Percentiles rank a stretch among this genome's conserved stretches.
phyloP scores from a whole-genome alignment of 2,888 invertebrate genomes.

The Cosmopolites sordidus region DNA sequence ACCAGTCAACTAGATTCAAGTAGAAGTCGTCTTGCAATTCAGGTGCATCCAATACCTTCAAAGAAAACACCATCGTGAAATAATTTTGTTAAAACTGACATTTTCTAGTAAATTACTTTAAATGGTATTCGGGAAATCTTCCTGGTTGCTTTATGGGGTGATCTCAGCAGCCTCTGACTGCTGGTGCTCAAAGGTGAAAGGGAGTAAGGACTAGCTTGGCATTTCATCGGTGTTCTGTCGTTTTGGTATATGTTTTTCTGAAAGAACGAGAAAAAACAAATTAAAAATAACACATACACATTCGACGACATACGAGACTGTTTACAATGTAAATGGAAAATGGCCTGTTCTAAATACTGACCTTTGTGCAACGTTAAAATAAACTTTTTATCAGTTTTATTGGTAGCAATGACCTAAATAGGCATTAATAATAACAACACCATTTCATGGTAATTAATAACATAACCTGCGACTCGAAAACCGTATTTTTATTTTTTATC shows the following conservation, averaged over 20 bases:
- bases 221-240: conserved; percentile 57
- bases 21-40: conserved; percentile 99
- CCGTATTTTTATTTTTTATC: too few relatives aligned
- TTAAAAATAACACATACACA: too few relatives aligned
- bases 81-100: neutral
- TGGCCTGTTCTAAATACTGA: neutral
- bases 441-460: too few relatives aligned
- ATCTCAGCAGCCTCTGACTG: conserved; percentile 88
- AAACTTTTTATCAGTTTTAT: neutral
- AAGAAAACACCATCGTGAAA: too few relatives aligned
- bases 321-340: too few relatives aligned
- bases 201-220: conserved; percentile 83
- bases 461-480: too few relatives aligned
- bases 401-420: conserved; percentile 1
- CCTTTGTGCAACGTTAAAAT: neutral
- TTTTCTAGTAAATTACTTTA: conserved; percentile 52
- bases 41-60: conserved; percentile 81
- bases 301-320: too few relatives aligned
- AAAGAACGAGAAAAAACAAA: neutral
- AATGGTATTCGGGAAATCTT: conserved; percentile 99
- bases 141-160: conserved; percentile 94
- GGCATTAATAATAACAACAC: neutral
- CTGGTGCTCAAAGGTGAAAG: conserved; percentile 93
- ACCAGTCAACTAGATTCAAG: conserved; percentile 98
- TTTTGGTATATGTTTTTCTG: conserved; percentile 25